These are phyloP conservation scores for Lepidochrysops patricia DNA, from an alignment of 2,888 invertebrate species.

Conservation along the genomic window DNA sequence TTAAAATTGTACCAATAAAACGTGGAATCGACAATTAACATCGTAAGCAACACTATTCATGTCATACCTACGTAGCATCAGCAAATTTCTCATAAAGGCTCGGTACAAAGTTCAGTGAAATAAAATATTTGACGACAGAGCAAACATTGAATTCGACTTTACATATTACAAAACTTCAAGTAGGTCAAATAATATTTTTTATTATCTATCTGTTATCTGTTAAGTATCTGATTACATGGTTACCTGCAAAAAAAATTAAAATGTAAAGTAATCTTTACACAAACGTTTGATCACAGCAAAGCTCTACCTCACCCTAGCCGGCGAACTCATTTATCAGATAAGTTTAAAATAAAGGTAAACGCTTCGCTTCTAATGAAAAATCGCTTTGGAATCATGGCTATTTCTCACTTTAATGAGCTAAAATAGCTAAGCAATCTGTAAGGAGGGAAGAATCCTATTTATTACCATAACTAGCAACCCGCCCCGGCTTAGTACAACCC, in stretches of 20 bases:
- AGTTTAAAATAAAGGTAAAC: slow-evolving; percentile 8
- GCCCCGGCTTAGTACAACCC: no score
- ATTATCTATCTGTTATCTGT: no score
- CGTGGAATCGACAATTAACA: neutral
- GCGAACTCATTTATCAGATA: slow-evolving; percentile 4
- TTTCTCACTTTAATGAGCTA: slow-evolving; percentile 11
- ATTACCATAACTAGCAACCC: slow-evolving; percentile 26
- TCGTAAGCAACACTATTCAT: neutral
- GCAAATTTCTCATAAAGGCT: neutral
- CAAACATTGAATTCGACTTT: no score
- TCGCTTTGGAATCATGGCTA: slow-evolving; percentile 7
- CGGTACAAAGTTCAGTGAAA: neutral
- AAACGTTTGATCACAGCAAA: slow-evolving; percentile 14
- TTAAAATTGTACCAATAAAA: slow-evolving; percentile 3
- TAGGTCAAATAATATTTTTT: no score
- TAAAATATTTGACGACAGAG: neutral
- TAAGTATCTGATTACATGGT: no score
- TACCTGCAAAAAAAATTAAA: neutral
- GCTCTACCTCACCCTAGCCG: neutral
- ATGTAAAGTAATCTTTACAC: neutral
- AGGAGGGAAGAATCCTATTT: slow-evolving; percentile 23
- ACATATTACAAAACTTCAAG: no score
- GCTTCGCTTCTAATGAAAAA: slow-evolving; percentile 13
- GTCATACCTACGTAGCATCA: neutral
- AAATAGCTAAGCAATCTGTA: slow-evolving; percentile 4